Base-by-base conservation (phyloP, 2,113 vertebrate genomes). In the Burhinus bistriatus region DNA sequence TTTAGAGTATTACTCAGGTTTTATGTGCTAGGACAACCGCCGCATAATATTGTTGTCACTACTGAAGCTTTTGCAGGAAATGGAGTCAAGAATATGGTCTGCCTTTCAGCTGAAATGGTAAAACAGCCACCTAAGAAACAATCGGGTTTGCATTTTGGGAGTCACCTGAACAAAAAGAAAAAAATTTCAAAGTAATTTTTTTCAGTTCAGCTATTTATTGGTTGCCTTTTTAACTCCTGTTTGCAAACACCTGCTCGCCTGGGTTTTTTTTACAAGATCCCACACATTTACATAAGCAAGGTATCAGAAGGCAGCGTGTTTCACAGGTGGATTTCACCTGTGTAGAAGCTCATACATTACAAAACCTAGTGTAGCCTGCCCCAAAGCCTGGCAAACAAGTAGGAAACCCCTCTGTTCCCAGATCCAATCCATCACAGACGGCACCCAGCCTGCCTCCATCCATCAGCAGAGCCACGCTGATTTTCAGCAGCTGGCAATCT, bases 401-500 rank as follows among this genome's bases (percentile, higher is more conserved):
- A 30, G 81, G 45, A 62, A 80, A 18, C 22, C 64, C 30, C 90
- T 3, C 20, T 57, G 78, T 71, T 68, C 52, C 79, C 9, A 69
- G 82, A 72, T 62, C 38, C 57, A 2, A n/a, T 20, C 88, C 11
- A 4, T 80, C 82, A 17, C 85, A 61, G 91, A 18, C 20, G 0
- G 62, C 54, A 83, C 51, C 17, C 93, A 72, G 82, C 30, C 71
- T 65, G 84, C 44, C 75, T 81, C 82, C 89, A 91, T 93, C 95
- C 89, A 71, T 93, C 97, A 97, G 78, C 4, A 1, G 71, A 62
- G 80, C 92, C 89, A 84, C 30, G 52, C 86, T 69, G 95, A 82
- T 80, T 40, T 89, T 87, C 95, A 91, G 93, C 95, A 97, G 89
- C 93, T 95, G 96, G 90, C 92, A 94, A 57, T 5, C 83, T 52